Evolutionary conservation across 23 tunicate genomes (phyloP).

Genomic region (Styela plicata): DNA sequence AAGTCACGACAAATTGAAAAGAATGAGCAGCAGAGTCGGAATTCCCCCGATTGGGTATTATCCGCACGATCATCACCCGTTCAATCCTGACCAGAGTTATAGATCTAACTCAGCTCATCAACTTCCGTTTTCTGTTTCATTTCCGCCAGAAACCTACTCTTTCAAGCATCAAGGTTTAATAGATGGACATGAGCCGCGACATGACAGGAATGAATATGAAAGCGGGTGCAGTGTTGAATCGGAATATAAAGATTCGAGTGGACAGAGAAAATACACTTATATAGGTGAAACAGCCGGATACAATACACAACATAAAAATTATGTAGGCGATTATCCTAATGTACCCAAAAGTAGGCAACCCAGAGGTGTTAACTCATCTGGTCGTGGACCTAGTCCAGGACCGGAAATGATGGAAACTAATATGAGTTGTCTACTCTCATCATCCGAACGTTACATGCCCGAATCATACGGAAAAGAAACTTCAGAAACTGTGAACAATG

Average conservation of each 20-base stretch:
- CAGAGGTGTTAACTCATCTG: not conserved
- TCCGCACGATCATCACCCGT: conserved; percentile 25
- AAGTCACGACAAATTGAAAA: not conserved
- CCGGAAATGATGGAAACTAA: not conserved
- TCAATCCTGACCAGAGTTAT: conserved; percentile 5
- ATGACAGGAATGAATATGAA: not conserved
- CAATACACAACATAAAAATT: not conserved
- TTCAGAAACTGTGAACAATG: conserved; percentile 23
- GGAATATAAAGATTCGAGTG: not conserved
- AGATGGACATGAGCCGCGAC: no score
- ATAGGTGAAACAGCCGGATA: not conserved
- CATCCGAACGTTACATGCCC: conserved; percentile 4
- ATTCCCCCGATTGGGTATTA: conserved; percentile 30
- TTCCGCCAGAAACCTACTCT: conserved; percentile 3
- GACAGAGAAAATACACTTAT: conserved; percentile 4
- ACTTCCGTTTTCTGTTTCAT: conserved; percentile 13
- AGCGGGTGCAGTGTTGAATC: not conserved
- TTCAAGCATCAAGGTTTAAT: conserved; percentile 1
- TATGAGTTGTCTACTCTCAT: conserved; percentile 5
- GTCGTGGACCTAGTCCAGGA: not conserved
- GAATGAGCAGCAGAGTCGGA: conserved; percentile 27
- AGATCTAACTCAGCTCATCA: conserved; percentile 1
- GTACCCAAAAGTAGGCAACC: not conserved
- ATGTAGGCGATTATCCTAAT: not conserved
- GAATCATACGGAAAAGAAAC: conserved; percentile 12